Evolutionary conservation across 2,113 vertebrate species (phyloP).

Genomic region (Sander lucioperca): DNA sequence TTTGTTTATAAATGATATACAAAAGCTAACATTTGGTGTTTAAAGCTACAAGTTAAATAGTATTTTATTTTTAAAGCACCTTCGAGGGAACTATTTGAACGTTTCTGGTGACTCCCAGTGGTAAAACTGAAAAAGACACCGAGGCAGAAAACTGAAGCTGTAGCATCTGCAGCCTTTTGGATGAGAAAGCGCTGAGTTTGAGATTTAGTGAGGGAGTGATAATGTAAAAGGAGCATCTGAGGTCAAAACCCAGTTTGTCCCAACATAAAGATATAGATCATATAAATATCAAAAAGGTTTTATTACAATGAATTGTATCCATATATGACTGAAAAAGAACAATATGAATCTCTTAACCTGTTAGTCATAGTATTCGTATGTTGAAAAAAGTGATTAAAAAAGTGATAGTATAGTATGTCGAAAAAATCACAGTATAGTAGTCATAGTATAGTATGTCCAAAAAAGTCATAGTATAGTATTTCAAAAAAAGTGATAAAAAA

Average conservation of each 20-base stretch:
- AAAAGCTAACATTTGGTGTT: too few relatives aligned
- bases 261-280: too few relatives aligned
- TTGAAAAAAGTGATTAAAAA: too few relatives aligned
- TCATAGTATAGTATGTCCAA: too few relatives aligned
- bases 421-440: too few relatives aligned
- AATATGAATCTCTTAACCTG: not conserved
- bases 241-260: not conserved
- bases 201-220: not conserved
- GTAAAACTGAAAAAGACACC: not conserved
- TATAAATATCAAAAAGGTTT: too few relatives aligned
- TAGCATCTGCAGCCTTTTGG: not conserved
- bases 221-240: not conserved
- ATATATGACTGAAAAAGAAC: conserved; percentile 9
- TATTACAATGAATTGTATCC: conserved; percentile 35
- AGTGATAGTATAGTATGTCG: too few relatives aligned
- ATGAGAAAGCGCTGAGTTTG: too few relatives aligned
- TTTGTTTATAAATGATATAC: too few relatives aligned
- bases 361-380: not conserved
- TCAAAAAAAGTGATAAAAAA: too few relatives aligned
- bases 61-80: not conserved
- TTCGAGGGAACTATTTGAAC: not conserved
- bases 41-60: too few relatives aligned
- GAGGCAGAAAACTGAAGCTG: not conserved
- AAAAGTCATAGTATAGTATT: too few relatives aligned
- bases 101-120: conserved; percentile 33